Conservation (phyloP, 2,797 vertebrate species). For the Rallus crepitans region DNA sequence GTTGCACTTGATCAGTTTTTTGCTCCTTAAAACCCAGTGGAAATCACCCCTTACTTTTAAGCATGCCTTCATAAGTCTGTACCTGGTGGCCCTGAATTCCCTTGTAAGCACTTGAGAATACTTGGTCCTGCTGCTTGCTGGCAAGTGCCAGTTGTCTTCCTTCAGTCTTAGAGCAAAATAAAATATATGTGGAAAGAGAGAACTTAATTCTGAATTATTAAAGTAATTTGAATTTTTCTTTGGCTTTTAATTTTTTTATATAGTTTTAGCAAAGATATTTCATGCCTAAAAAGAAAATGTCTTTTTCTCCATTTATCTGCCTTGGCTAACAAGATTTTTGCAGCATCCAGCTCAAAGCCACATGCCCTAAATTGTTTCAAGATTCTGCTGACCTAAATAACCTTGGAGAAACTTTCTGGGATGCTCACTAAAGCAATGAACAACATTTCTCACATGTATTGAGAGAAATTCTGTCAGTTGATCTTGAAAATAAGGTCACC, state of each 20-base stretch:
- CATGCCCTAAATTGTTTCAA: not conserved
- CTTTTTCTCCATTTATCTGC: not conserved
- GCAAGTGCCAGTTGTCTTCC: not conserved
- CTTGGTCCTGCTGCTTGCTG: not conserved
- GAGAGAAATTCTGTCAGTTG: not conserved
- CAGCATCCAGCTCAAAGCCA: not conserved
- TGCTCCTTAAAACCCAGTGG: not conserved
- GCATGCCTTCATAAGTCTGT: not conserved
- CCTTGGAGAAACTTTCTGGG: not conserved
- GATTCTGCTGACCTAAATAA: conserved; percentile 25
- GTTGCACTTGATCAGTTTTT: not conserved
- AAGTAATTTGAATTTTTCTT: not conserved
- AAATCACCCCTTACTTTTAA: not conserved
- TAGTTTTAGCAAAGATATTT: not conserved
- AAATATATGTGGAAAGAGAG: not conserved
- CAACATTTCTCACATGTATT: not conserved
- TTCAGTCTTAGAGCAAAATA: conserved; percentile 22
- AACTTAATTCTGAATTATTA: conserved; percentile 24
- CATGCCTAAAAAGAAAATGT: not conserved
- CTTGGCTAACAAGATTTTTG: not conserved
- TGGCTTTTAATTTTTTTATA: not conserved
- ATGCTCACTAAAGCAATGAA: not conserved
- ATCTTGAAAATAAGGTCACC: not conserved
- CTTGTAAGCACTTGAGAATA: not conserved
- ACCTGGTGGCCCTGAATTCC: not conserved